These are phyloP conservation scores for Tetragnatha versicolor DNA, from an alignment of 1,140 invertebrate species.

Conservation along the genomic window DNA sequence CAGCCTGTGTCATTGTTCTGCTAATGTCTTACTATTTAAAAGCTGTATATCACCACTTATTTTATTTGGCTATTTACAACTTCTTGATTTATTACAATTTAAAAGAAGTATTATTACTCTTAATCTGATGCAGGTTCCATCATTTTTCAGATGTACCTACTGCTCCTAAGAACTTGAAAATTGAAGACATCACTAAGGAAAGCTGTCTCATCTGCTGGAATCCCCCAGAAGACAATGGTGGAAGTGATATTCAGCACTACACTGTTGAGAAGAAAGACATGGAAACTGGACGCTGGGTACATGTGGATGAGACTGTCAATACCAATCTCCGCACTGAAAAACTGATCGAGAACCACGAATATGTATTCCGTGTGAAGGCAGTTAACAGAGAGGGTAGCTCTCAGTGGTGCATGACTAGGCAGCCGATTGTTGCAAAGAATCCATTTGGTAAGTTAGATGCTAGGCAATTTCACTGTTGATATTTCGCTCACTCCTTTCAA, in stretches of 20 bases:
- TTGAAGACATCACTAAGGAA: conserved; percentile 83
- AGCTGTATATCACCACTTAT: too few relatives aligned
- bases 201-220: conserved; percentile 84
- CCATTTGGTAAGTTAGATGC: conserved; percentile 78
- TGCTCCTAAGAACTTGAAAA: conserved; percentile 84
- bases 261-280: conserved; percentile 95
- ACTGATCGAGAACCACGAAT: conserved; percentile 94
- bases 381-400: conserved; percentile 98
- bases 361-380: conserved; percentile 97
- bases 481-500: too few relatives aligned
- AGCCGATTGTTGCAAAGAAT: conserved; percentile 96
- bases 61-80: too few relatives aligned
- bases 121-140: too few relatives aligned
- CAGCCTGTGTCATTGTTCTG: too few relatives aligned
- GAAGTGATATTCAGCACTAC: conserved; percentile 89
- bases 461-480: not conserved
- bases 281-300: conserved; percentile 92
- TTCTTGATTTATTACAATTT: too few relatives aligned
- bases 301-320: conserved; percentile 85
- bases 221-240: conserved; percentile 90
- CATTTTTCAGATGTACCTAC: conserved; percentile 74
- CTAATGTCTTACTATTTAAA: too few relatives aligned
- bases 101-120: too few relatives aligned
- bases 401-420: conserved; percentile 83
- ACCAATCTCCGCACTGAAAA: conserved; percentile 92